Percentiles rank a stretch among this genome's conserved stretches.
Conservation (phyloP, 2,113 vertebrate genomes). For the Myiopsitta monachus region DNA sequence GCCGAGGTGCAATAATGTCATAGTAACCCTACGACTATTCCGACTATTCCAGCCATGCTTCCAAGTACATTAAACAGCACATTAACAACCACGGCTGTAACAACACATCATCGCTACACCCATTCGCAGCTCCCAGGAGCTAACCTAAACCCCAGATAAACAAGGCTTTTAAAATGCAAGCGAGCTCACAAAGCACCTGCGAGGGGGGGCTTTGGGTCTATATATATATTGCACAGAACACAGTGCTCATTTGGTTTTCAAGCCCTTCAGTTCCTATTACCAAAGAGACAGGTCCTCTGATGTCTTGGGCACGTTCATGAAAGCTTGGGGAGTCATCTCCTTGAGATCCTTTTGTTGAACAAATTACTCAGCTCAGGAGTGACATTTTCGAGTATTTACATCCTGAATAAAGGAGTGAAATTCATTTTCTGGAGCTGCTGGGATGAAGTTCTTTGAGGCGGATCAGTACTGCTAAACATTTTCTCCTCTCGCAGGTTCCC, state of each 20-base stretch:
- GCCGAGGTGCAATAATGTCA: not conserved
- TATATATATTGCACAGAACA: not conserved
- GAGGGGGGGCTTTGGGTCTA: not conserved
- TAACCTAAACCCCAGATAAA: not conserved
- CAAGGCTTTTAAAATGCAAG: conserved; percentile 14
- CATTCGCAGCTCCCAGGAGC: not conserved
- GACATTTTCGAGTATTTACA: conserved; percentile 64
- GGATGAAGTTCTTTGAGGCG: conserved; percentile 40
- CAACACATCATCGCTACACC: not conserved
- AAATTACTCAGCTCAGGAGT: conserved; percentile 68
- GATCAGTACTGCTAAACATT: conserved; percentile 37
- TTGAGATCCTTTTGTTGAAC: conserved; percentile 64
- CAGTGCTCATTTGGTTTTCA: conserved; percentile 46
- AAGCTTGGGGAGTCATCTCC: conserved; percentile 46
- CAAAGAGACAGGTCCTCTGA: conserved; percentile 43
- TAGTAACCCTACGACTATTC: not conserved
- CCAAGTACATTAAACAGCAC: not conserved
- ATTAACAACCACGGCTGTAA: not conserved
- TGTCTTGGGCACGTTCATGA: conserved; percentile 39
- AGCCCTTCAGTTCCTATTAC: not conserved
- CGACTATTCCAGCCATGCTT: not conserved
- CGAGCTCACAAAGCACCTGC: conserved; percentile 30
- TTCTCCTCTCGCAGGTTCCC: conserved; percentile 21
- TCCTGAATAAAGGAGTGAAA: conserved; percentile 51
- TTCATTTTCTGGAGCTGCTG: conserved; percentile 23